Evolutionary conservation across 2,113 vertebrate species (phyloP).

Genomic region (Microtus montanus): DNA sequence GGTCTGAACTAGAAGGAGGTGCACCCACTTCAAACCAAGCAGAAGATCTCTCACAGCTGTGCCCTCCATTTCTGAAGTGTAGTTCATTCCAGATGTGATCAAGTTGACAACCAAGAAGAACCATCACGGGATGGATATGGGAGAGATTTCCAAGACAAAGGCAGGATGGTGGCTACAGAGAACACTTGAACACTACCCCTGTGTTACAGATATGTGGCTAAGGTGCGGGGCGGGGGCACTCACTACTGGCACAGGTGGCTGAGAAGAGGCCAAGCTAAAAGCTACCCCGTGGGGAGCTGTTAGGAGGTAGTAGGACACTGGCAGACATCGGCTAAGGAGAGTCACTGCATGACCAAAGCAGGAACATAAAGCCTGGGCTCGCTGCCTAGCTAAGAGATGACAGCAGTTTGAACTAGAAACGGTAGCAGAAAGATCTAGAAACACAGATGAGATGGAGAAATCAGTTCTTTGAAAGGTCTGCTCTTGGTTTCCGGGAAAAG

Average conservation of each 20-base stretch:
- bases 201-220: not conserved
- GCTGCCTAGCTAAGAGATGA: not conserved
- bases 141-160: not conserved
- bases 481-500: not conserved
- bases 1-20: not conserved
- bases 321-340: not conserved
- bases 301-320: not conserved
- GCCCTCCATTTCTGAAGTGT: not conserved
- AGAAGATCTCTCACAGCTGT: not conserved
- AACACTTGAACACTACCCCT: not conserved
- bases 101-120: not conserved
- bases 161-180: rapidly evolving
- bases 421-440: not conserved
- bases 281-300: not conserved
- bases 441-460: not conserved
- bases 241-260: not conserved
- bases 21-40: not conserved
- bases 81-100: not conserved
- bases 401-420: not conserved
- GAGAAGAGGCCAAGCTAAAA: not conserved
- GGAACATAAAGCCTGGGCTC: not conserved
- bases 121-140: not conserved
- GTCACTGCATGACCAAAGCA: not conserved
- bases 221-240: not conserved
- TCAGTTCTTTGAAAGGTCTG: not conserved